Percentiles rank a stretch among this genome's conserved stretches.
These are phyloP conservation scores for Falcunculus frontatus DNA, from an alignment of 2,113 vertebrate genomes.

Conservation along the genomic window DNA sequence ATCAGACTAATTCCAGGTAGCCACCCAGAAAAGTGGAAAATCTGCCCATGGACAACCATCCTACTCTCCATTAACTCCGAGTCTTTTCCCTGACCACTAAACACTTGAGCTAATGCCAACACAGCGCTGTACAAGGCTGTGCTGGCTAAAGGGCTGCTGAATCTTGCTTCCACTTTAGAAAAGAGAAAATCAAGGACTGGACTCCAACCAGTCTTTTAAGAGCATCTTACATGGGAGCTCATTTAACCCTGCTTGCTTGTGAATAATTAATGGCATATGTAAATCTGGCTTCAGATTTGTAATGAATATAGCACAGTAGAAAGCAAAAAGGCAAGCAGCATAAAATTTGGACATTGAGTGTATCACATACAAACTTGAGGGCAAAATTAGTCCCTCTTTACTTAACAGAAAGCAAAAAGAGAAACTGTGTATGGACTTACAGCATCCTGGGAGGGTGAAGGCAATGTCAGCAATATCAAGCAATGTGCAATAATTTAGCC, in stretches of 20 bases:
- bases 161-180: not conserved
- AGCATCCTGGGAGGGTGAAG: not conserved
- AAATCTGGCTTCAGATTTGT: not conserved
- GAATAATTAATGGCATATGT: not conserved
- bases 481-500: conserved; percentile 1
- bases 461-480: not conserved
- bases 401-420: conserved; percentile 12
- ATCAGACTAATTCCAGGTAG: not conserved
- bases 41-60: not conserved
- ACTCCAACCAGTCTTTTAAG: not conserved
- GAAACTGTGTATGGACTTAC: not conserved
- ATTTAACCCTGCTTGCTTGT: not conserved
- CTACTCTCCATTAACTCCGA: not conserved
- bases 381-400: not conserved
- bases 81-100: not conserved
- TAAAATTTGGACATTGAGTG: not conserved
- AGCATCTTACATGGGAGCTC: not conserved
- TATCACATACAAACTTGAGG: not conserved
- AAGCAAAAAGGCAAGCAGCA: not conserved
- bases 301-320: not conserved
- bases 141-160: not conserved
- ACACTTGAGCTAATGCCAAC: not conserved
- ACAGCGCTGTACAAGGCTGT: accelerated
- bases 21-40: not conserved
- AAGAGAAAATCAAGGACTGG: not conserved